Conservation (phyloP, 2,113 vertebrate genomes). For the Cinclus cinclus region DNA sequence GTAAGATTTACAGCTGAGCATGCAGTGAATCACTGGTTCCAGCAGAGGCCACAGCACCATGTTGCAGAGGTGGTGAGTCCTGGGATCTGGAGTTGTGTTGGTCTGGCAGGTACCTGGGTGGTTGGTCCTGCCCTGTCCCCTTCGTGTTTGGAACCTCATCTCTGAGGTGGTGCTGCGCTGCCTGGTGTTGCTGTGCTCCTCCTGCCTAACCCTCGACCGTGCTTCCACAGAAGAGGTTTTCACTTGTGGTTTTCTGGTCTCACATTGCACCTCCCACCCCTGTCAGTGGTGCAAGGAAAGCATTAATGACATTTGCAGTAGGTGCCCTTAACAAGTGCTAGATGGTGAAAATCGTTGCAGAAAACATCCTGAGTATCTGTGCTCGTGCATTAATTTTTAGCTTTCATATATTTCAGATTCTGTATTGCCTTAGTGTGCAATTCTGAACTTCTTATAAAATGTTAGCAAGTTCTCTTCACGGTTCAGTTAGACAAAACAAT, state of each 20-base stretch:
- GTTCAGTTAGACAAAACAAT: no score
- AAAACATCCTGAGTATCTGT: neutral
- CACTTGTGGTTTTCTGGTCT: neutral
- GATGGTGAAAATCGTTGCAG: accelerated
- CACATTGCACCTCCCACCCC: neutral
- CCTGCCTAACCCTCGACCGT: accelerated
- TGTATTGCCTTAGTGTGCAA: no score
- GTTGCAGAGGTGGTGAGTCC: neutral
- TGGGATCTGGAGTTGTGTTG: no score
- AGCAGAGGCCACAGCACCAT: neutral
- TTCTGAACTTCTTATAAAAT: no score
- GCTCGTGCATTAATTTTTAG: no score
- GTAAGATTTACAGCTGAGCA: neutral
- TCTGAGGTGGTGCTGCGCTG: neutral
- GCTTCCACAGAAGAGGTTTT: neutral
- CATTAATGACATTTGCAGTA: neutral
- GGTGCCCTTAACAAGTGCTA: neutral
- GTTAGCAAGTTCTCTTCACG: no score
- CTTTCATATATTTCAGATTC: no score
- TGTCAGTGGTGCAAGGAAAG: neutral
- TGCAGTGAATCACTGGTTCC: neutral
- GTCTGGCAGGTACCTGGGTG: neutral
- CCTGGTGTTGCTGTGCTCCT: neutral
- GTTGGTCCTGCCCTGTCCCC: neutral
- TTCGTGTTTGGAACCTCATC: neutral